Evolutionary conservation across 1,140 invertebrate species (phyloP).

Genomic region (Stegodyphus dumicola): DNA sequence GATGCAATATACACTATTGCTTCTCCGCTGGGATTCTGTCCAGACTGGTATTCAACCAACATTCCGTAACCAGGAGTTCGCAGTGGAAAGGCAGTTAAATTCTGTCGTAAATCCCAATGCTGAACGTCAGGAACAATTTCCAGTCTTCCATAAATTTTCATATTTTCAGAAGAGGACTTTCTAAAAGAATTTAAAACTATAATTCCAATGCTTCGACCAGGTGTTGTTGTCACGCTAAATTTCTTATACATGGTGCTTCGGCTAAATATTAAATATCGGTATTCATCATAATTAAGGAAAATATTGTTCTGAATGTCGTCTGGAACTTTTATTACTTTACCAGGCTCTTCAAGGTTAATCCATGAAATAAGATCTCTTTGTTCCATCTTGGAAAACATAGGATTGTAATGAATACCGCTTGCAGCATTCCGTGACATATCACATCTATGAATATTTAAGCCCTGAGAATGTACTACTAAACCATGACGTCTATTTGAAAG

Average conservation of each 20-base stretch:
- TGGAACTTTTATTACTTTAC: conserved; percentile 33
- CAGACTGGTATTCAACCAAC: conserved; percentile 84
- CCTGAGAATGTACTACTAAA: conserved; percentile 69
- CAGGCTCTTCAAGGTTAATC: conserved; percentile 67
- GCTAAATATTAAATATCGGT: conserved; percentile 26
- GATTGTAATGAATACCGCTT: conserved; percentile 92
- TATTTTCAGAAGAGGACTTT: conserved; percentile 84
- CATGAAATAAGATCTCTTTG: conserved; percentile 93
- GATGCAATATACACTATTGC: conserved; percentile 79
- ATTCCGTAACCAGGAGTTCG: conserved; percentile 86
- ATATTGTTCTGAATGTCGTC: conserved; percentile 38
- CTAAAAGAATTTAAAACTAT: conserved; percentile 83
- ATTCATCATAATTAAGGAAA: conserved; percentile 21
- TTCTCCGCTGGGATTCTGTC: conserved; percentile 80
- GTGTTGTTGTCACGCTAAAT: conserved; percentile 59
- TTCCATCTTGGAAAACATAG: conserved; percentile 82
- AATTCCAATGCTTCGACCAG: conserved; percentile 65
- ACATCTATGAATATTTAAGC: conserved; percentile 62
- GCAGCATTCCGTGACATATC: conserved; percentile 78
- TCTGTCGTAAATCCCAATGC: conserved; percentile 81
- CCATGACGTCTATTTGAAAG: conserved; percentile 87
- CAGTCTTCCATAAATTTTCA: conserved; percentile 81
- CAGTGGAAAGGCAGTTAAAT: conserved; percentile 87
- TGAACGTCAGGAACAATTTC: conserved; percentile 69
- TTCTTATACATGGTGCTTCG: neutral